Evolutionary conservation across 2,113 vertebrate species (phyloP).

Genomic region (Channa argus): DNA sequence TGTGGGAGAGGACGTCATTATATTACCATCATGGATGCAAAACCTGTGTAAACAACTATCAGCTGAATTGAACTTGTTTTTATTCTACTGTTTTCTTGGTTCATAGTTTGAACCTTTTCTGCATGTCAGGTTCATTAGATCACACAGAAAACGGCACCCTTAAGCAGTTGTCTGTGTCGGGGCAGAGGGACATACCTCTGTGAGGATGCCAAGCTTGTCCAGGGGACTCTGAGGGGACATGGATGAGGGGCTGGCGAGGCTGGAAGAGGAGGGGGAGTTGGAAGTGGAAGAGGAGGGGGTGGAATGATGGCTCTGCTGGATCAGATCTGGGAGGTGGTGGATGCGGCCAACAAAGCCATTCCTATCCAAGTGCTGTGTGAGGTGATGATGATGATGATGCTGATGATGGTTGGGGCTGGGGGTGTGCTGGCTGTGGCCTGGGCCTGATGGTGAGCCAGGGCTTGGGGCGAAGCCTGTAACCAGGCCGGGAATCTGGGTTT

Average conservation of each 20-base stretch:
- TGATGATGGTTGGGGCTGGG: constrained; percentile 75
- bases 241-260: constrained; percentile 93
- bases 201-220: constrained; percentile 93
- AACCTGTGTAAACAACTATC: too few species aligned
- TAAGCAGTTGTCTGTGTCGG: constrained; percentile 47
- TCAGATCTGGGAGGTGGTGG: constrained; percentile 99
- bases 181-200: constrained; percentile 92
- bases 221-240: constrained; percentile 97
- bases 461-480: constrained; percentile 64
- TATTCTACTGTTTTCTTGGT: neutral
- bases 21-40: too few species aligned
- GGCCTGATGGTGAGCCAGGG: constrained; percentile 46
- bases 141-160: neutral
- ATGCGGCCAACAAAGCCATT: constrained; percentile 97
- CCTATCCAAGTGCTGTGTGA: constrained; percentile 89
- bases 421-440: constrained; percentile 53
- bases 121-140: neutral
- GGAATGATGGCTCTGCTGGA: constrained; percentile 99
- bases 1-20: too few species aligned
- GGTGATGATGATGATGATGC: constrained; percentile 65
- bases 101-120: neutral
- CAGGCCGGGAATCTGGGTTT: constrained; percentile 50
- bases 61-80: neutral
- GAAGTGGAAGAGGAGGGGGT: constrained; percentile 86
- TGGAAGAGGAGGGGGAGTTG: constrained; percentile 97